Conservation (phyloP, 2,888 invertebrate genomes). For the Therioaphis trifolii region DNA sequence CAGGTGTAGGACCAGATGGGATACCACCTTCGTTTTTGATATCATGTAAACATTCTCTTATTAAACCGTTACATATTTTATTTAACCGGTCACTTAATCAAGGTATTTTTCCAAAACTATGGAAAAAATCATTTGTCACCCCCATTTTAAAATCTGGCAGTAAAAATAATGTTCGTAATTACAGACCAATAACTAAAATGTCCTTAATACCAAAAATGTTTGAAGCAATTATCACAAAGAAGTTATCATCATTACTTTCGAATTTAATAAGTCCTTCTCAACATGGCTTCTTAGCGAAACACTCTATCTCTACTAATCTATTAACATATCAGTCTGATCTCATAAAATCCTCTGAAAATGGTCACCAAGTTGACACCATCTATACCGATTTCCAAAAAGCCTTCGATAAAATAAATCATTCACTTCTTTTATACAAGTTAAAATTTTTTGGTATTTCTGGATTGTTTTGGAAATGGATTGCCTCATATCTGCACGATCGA, state of each 20-base stretch:
- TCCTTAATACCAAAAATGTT: constrained; percentile 41
- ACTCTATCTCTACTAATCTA: constrained; percentile 64
- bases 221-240: constrained; percentile 47
- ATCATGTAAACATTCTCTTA: constrained; percentile 6
- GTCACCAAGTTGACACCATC: constrained; percentile 64
- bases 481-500: too few species aligned
- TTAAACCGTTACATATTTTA: constrained; percentile 12
- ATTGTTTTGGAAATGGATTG: too few species aligned
- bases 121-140: constrained; percentile 41
- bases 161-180: constrained; percentile 59
- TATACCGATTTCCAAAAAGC: too few species aligned
- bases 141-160: constrained; percentile 62
- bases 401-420: too few species aligned
- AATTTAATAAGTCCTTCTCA: constrained; percentile 38
- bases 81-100: constrained; percentile 21
- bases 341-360: constrained; percentile 51
- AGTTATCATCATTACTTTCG: background rate
- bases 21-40: constrained; percentile 16
- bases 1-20: background rate
- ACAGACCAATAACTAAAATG: constrained; percentile 60
- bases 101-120: constrained; percentile 29
- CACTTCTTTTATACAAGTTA: too few species aligned
- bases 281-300: constrained; percentile 64
- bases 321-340: constrained; percentile 63
- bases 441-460: too few species aligned